These are phyloP conservation scores for Serripes groenlandicus DNA, from an alignment of 2,888 invertebrate genomes.

Conservation along the genomic window DNA sequence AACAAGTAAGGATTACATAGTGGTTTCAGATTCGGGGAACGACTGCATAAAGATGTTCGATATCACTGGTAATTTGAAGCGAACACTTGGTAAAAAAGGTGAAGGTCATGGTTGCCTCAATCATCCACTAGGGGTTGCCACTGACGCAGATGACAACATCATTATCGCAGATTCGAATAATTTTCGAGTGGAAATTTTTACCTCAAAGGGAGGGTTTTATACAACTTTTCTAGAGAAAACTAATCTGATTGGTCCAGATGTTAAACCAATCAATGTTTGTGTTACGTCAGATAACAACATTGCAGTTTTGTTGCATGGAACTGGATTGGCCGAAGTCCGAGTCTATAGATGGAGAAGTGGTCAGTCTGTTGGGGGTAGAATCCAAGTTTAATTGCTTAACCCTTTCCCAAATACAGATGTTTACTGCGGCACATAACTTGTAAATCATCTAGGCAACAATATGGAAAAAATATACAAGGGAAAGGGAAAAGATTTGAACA, in stretches of 20 bases:
- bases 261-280: slow-evolving; percentile 80
- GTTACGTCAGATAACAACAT: slow-evolving; percentile 75
- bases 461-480: too few relatives aligned
- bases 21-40: slow-evolving; percentile 80
- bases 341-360: slow-evolving; percentile 68
- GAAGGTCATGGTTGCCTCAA: slow-evolving; percentile 72
- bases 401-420: neutral
- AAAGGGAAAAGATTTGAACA: too few relatives aligned
- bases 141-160: slow-evolving; percentile 78
- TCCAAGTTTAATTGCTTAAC: neutral
- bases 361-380: neutral
- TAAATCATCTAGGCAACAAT: too few relatives aligned
- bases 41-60: slow-evolving; percentile 79
- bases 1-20: slow-evolving; percentile 77
- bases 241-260: slow-evolving; percentile 73
- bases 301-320: slow-evolving; percentile 77
- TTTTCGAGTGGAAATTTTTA: slow-evolving; percentile 80
- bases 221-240: slow-evolving; percentile 75
- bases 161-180: slow-evolving; percentile 83
- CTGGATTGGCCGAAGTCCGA: slow-evolving; percentile 81
- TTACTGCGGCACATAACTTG: neutral
- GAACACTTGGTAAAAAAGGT: slow-evolving; percentile 75
- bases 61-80: slow-evolving; percentile 77
- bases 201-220: slow-evolving; percentile 74
- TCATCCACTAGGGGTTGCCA: slow-evolving; percentile 80